Percentiles rank a stretch among this genome's conserved stretches.
Evolutionary conservation across 2,888 invertebrate species (phyloP).

Genomic region (Platycheirus albimanus): DNA sequence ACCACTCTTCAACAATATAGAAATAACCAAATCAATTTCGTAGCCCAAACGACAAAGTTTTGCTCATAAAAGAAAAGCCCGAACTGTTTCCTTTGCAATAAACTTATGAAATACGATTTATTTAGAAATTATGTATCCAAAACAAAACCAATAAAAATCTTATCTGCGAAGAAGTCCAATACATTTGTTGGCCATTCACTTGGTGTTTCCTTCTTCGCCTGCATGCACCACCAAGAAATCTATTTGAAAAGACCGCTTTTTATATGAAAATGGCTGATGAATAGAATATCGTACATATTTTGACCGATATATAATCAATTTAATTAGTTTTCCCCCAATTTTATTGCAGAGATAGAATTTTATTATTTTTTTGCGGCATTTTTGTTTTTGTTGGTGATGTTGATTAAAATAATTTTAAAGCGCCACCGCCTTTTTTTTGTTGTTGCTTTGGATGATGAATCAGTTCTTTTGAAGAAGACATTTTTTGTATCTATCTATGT

Average conservation of each 20-base stretch:
- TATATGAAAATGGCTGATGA: not conserved
- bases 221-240: constrained; percentile 1
- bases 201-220: not conserved
- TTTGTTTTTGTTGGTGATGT: not conserved
- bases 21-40: not conserved
- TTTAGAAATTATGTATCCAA: not conserved
- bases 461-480: no score
- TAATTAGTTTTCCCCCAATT: constrained; percentile 27
- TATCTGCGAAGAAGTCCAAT: not conserved
- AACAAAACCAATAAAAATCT: not conserved
- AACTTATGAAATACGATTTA: not conserved
- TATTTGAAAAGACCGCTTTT: not conserved
- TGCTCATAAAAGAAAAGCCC: not conserved
- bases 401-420: not conserved
- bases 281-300: constrained; percentile 1
- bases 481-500: no score
- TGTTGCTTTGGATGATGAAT: constrained; percentile 4
- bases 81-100: constrained; percentile 3
- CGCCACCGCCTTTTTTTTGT: no score
- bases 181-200: constrained; percentile 1
- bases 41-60: constrained; percentile 1
- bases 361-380: constrained; percentile 24
- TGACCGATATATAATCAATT: constrained; percentile 11
- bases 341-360: constrained; percentile 25
- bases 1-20: no score